Evolutionary conservation across 2,888 invertebrate species (phyloP).

Genomic region (Coelogynopora nodosa): DNA sequence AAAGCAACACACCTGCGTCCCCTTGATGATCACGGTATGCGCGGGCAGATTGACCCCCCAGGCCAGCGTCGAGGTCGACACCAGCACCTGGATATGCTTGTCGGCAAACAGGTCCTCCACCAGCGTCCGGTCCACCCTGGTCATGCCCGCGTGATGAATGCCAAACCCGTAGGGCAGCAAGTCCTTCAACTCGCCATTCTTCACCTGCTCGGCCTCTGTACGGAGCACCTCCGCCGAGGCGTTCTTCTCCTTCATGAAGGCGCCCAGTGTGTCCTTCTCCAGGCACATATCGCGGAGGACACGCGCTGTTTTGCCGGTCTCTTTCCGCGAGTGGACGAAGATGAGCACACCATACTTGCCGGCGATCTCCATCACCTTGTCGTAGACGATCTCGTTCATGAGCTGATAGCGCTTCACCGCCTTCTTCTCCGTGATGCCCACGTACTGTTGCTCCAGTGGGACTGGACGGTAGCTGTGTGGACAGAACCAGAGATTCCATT

Average conservation of each 20-base stretch:
- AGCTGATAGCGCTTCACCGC: not conserved
- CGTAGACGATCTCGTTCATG: slow-evolving; percentile 70
- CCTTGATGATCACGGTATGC: slow-evolving; percentile 95
- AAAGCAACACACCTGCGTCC: slow-evolving; percentile 72
- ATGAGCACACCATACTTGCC: slow-evolving; percentile 75
- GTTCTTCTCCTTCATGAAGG: slow-evolving; percentile 89
- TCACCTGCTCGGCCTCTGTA: slow-evolving; percentile 86
- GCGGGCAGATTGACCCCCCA: slow-evolving; percentile 99
- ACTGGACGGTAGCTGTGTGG: too few relatives aligned
- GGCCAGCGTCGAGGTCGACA: slow-evolving; percentile 94
- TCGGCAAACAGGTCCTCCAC: slow-evolving; percentile 98
- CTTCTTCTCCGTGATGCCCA: slow-evolving; percentile 69
- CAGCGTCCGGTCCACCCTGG: slow-evolving; percentile 87
- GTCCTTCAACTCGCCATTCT: slow-evolving; percentile 88
- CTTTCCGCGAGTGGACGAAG: slow-evolving; percentile 94
- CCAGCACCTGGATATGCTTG: slow-evolving; percentile 90
- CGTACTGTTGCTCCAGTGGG: slow-evolving; percentile 82
- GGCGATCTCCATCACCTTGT: slow-evolving; percentile 81
- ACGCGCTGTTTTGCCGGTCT: slow-evolving; percentile 82
- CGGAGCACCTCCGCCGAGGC: slow-evolving; percentile 93
- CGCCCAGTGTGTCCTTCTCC: slow-evolving; percentile 91
- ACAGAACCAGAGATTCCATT: too few relatives aligned
- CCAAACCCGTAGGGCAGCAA: slow-evolving; percentile 96
- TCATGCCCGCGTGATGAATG: slow-evolving; percentile 99
- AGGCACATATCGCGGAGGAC: slow-evolving; percentile 85